Evolutionary conservation across 2,113 vertebrate species (phyloP).

Genomic region (Dicentrarchus labrax): DNA sequence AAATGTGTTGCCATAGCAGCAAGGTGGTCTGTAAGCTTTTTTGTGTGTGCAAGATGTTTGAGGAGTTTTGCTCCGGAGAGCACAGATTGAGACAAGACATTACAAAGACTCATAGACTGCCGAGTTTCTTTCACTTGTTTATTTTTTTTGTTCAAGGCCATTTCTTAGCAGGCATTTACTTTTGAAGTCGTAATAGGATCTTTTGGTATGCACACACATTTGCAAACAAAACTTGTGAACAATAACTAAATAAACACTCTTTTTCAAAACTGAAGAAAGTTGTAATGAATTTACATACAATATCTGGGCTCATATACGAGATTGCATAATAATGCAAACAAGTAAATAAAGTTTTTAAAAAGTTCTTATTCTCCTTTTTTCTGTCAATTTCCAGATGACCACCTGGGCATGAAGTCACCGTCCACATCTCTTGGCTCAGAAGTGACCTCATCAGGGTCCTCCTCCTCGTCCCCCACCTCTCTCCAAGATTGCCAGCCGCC

Average conservation of each 20-base stretch:
- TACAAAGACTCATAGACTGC: slow-evolving; percentile 69
- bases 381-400: slow-evolving; percentile 79
- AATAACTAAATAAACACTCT: slow-evolving; percentile 49
- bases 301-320: neutral
- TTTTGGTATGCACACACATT: slow-evolving; percentile 44
- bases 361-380: slow-evolving; percentile 14
- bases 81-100: slow-evolving; percentile 81
- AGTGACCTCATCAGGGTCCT: slow-evolving; percentile 83
- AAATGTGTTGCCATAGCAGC: slow-evolving; percentile 85
- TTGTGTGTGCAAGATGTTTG: slow-evolving; percentile 82
- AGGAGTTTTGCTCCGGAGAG: slow-evolving; percentile 77
- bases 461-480: slow-evolving; percentile 82
- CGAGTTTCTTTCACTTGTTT: slow-evolving; percentile 66
- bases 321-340: neutral
- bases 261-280: slow-evolving; percentile 3
- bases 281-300: slow-evolving; percentile 26
- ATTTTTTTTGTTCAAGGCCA: slow-evolving; percentile 59
- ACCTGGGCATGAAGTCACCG: slow-evolving; percentile 83
- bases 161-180: slow-evolving; percentile 65
- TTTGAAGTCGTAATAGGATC: slow-evolving; percentile 60
- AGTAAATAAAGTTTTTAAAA: neutral
- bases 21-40: slow-evolving; percentile 86
- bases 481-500: slow-evolving; percentile 85
- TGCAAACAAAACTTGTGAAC: slow-evolving; percentile 50
- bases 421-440: slow-evolving; percentile 83